These are phyloP conservation scores for Drosophila murphyi DNA, from an alignment of 1,140 invertebrate genomes.

Conservation along the genomic window DNA sequence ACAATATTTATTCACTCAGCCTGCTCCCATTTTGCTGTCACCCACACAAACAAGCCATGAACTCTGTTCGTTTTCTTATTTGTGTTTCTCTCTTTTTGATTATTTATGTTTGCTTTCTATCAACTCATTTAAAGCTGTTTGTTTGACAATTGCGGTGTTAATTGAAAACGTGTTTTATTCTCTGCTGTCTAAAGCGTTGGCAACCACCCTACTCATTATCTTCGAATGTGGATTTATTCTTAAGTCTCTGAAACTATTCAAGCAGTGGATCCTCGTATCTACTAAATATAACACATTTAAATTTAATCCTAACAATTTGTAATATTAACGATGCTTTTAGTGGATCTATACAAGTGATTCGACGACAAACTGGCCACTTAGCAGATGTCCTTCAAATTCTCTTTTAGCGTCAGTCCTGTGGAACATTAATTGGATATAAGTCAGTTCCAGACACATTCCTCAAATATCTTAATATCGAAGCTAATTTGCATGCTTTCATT, in stretches of 20 bases:
- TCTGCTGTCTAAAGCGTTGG: background rate
- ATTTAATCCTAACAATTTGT: no score
- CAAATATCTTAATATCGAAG: slow-evolving; percentile 15
- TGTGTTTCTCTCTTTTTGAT: background rate
- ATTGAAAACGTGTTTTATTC: slow-evolving; percentile 1
- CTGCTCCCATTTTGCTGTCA: background rate
- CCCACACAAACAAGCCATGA: background rate
- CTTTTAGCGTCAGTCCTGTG: slow-evolving; percentile 62
- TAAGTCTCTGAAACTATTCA: no score
- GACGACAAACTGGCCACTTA: no score
- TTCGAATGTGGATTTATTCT: no score
- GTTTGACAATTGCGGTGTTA: background rate
- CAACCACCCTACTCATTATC: no score
- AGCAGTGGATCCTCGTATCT: no score
- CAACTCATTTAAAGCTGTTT: slow-evolving; percentile 3
- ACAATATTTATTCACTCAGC: no score
- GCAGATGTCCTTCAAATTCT: slow-evolving; percentile 36
- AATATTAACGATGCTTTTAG: no score
- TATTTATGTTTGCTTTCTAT: background rate
- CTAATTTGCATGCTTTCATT: slow-evolving; percentile 29
- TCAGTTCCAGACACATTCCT: slow-evolving; percentile 13
- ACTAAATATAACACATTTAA: no score
- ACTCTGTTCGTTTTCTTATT: background rate
- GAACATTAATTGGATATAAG: slow-evolving; percentile 66
- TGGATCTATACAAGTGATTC: no score